phyloP scores from a whole-genome alignment of 2,113 vertebrate genomes.

The Camelus bactrianus region DNA sequence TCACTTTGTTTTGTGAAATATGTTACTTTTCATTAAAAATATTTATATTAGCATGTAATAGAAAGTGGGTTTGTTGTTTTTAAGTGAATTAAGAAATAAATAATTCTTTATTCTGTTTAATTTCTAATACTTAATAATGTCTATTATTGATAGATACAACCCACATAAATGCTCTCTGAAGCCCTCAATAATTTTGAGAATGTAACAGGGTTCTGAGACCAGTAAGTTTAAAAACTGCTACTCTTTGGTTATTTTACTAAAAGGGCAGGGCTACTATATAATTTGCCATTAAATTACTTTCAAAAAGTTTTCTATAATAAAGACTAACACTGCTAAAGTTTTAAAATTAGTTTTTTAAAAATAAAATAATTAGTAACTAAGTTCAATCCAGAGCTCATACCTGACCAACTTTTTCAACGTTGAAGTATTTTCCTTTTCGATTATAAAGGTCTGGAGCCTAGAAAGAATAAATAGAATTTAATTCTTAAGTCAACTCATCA shows the following conservation, averaged over 20 bases:
- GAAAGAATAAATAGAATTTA: conserved; percentile 65
- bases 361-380: background rate
- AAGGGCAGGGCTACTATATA: background rate
- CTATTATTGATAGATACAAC: background rate
- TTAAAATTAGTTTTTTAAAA: conserved; percentile 36
- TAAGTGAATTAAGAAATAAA: conserved; percentile 37
- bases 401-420: conserved; percentile 98
- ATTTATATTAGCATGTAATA: background rate
- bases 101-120: conserved; percentile 4
- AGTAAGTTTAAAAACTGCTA: background rate
- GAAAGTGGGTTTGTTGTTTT: background rate
- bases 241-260: conserved; percentile 1
- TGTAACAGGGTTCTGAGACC: background rate
- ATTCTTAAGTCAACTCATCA: conserved; percentile 3
- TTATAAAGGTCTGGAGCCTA: conserved; percentile 98
- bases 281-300: background rate
- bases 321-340: background rate
- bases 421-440: conserved; percentile 99
- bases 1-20: background rate
- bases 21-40: conserved; percentile 6
- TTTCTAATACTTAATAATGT: conserved; percentile 8
- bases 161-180: background rate
- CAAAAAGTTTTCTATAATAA: background rate
- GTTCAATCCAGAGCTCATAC: conserved; percentile 83
- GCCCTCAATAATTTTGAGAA: conserved; percentile 33